Percentiles rank a stretch among this genome's conserved stretches.
These are phyloP conservation scores for Manis javanica DNA, from an alignment of 2,797 vertebrate species.

Conservation along the genomic window DNA sequence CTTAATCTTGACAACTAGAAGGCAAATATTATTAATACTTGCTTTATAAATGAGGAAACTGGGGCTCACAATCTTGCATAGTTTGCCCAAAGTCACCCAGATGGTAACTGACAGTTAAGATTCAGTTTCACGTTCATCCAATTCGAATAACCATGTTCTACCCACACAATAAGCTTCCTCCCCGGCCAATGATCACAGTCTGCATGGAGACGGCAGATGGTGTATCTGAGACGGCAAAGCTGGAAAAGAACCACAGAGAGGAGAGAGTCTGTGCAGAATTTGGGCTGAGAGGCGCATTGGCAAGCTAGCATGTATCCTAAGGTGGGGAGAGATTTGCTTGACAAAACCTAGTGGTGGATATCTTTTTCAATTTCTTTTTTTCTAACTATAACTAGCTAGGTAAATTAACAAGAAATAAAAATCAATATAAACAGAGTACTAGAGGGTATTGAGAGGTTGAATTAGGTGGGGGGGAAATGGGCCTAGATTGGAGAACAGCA, in stretches of 20 bases:
- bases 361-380: not conserved
- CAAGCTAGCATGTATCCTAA: not conserved
- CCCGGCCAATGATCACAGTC: not conserved
- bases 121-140: not conserved
- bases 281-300: not conserved
- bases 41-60: not conserved
- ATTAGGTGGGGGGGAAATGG: not conserved
- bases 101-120: not conserved
- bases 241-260: not conserved
- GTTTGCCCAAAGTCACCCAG: not conserved
- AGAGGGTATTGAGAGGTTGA: not conserved
- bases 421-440: not conserved
- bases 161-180: not conserved
- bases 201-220: not conserved
- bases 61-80: not conserved
- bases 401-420: not conserved
- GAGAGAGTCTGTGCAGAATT: not conserved
- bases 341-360: not conserved
- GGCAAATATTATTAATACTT: not conserved
- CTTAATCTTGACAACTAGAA: not conserved
- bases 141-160: not conserved
- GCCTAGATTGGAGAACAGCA: not conserved
- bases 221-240: not conserved
- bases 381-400: not conserved
- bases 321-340: not conserved